phyloP scores from a whole-genome alignment of 2,797 vertebrate species.

The Artibeus jamaicensis region DNA sequence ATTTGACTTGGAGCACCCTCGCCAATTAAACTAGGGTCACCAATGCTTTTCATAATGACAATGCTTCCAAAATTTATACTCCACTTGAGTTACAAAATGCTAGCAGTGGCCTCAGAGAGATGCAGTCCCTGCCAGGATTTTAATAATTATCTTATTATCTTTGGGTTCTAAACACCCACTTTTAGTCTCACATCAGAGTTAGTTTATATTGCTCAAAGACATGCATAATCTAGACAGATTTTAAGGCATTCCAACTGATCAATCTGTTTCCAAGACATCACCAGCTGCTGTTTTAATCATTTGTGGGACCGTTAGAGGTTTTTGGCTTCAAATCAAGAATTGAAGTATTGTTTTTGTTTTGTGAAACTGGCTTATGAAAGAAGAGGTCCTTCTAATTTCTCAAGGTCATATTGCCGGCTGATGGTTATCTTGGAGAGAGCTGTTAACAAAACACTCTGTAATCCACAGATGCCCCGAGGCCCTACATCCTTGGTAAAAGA shows the following conservation, averaged over 20 bases:
- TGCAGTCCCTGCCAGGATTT: background rate
- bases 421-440: background rate
- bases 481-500: background rate
- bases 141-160: constrained; percentile 38
- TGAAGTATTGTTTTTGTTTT: constrained; percentile 53
- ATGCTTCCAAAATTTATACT: background rate
- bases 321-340: constrained; percentile 54
- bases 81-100: background rate
- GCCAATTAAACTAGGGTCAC: background rate
- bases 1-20: background rate
- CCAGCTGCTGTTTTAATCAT: constrained; percentile 73
- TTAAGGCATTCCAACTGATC: constrained; percentile 65
- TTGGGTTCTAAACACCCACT: constrained; percentile 4
- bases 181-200: constrained; percentile 10
- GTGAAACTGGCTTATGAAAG: constrained; percentile 36
- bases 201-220: constrained; percentile 48
- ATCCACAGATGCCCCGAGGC: background rate
- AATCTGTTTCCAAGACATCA: constrained; percentile 69
- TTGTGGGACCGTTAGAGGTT: constrained; percentile 54
- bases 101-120: constrained; percentile 12
- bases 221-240: constrained; percentile 47
- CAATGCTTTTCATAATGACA: background rate
- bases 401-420: constrained; percentile 41
- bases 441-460: background rate
- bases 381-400: constrained; percentile 29